Evolutionary conservation across 1,140 invertebrate species (phyloP).

Genomic region (Melipona quadrifasciata): DNA sequence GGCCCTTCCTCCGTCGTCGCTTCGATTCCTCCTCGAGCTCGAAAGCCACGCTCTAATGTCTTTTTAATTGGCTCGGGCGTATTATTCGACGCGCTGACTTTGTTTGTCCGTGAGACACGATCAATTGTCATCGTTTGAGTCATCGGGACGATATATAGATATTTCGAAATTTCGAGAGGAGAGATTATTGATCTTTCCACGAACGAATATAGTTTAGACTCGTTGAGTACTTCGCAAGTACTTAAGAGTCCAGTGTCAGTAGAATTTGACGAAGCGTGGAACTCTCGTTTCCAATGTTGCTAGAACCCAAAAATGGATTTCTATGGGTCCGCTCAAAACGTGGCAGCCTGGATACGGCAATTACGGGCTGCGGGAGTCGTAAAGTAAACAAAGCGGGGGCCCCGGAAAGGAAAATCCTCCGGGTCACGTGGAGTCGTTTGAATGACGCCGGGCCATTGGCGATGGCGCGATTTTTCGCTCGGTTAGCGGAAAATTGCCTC

Average conservation of each 20-base stretch:
- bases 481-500: constrained; percentile 61
- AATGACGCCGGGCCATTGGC: neutral
- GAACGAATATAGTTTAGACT: neutral
- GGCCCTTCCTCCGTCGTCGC: constrained; percentile 36
- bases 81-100: neutral
- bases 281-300: too few relatives aligned
- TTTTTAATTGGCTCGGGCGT: constrained; percentile 1
- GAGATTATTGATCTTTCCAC: too few relatives aligned
- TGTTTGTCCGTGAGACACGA: neutral
- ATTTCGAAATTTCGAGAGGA: too few relatives aligned
- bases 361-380: constrained; percentile 39
- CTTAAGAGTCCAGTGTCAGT: too few relatives aligned
- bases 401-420: neutral
- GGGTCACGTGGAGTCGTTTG: neutral
- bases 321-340: too few relatives aligned
- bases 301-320: too few relatives aligned
- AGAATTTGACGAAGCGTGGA: too few relatives aligned
- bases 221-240: too few relatives aligned
- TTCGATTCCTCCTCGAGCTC: neutral
- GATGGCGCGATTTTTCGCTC: constrained; percentile 36
- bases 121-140: too few relatives aligned
- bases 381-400: constrained; percentile 41
- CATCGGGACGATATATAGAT: too few relatives aligned
- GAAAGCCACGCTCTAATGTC: neutral
- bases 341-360: neutral